Evolutionary conservation across 2,797 vertebrate genomes (phyloP), one percentile per base, ranked within the genome.

Genomic region (Sebastolobus alascanus): DNA sequence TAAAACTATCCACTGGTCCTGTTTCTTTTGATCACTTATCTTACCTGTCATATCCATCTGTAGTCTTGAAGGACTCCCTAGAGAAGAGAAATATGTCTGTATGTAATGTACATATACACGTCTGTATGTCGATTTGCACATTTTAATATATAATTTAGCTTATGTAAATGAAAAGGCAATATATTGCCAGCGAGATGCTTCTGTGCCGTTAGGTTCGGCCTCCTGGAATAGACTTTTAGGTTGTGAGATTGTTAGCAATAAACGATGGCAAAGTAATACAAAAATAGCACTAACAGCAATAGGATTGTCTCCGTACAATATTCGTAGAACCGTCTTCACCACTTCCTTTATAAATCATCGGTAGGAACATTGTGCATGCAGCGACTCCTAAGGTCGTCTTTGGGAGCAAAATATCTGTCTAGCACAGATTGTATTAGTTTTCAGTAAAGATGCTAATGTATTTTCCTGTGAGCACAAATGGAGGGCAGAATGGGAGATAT

Each of bases 81-180:
- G 70, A 71, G 71, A 84, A 60, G 33, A 81, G 13, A 68, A 78
- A 78, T 79, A 16, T 77, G 31, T 80, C 12, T 70, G 60, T 66
- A 7, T 90, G 37, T 65, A 40, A 7, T 90, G 63, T 65, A 40
- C 56, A 60, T 40, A n/a, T 43, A 29, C 54, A 70, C 54, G 7
- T 13, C 73, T 88, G 74, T 89, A 73, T 81, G 84, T 92, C 87
- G 84, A 94, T 95, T 96, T 96, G 96, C 96, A 96, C 96, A 96
- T 87, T 89, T 90, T 92, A 90, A 93, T 92, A 91, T 93, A 92
- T 92, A 78, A 84, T 84, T 83, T 90, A 82, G 81, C 68, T 84
- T 80, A 80, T 88, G 63, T 83, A 88, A 87, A 89, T 88, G 65
- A 52, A 70, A 83, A 72, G 29, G 73, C 61, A 2, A 70, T 83